A percentile compares a stretch with the other conserved stretches of the same genome.
Conservation (phyloP, 2,113 vertebrate species). For the Apteryx owenii region DNA sequence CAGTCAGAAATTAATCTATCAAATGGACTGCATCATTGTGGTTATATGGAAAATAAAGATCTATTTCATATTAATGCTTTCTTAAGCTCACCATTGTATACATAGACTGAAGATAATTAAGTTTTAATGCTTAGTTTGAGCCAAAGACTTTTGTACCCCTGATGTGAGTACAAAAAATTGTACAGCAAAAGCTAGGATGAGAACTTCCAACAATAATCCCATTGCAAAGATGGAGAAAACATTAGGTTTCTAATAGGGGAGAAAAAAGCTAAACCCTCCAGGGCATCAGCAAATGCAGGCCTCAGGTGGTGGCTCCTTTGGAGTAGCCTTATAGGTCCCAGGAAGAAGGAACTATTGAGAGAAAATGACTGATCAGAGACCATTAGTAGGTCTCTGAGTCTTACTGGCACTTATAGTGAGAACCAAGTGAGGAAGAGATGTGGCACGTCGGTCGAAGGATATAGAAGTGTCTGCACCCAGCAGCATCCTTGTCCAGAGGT, state of each 20-base stretch:
- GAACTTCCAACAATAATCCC: not conserved
- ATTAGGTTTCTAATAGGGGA: not conserved
- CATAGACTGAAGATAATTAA: not conserved
- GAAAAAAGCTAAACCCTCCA: not conserved
- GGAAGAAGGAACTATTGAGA: not conserved
- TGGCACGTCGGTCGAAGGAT: not conserved
- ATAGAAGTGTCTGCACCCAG: not conserved
- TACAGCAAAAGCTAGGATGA: not conserved
- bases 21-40: not conserved
- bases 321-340: not conserved
- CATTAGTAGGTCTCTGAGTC: not conserved
- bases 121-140: not conserved
- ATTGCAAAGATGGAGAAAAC: not conserved
- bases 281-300: not conserved
- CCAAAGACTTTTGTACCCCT: not conserved
- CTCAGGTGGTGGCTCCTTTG: not conserved
- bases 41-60: not conserved
- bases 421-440: not conserved
- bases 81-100: not conserved
- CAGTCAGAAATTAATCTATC: not conserved
- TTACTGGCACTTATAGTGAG: not conserved
- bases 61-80: not conserved
- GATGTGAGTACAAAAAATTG: not conserved
- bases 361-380: not conserved
- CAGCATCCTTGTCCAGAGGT: not conserved